Conservation (phyloP, 2,888 invertebrate species). For the Mesochorus sp. region DNA sequence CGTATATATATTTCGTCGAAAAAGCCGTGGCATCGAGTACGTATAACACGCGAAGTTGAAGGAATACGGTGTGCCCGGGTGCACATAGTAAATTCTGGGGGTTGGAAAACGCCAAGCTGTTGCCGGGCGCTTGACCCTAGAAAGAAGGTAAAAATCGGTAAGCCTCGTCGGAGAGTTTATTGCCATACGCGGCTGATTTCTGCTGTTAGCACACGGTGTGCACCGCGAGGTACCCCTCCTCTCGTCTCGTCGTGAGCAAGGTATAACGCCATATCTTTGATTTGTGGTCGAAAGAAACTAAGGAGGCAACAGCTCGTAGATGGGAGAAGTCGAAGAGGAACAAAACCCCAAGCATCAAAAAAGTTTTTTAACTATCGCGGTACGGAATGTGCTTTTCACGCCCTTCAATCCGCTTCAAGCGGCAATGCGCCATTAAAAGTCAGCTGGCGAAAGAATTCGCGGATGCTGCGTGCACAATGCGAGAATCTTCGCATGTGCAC, state of each 20-base stretch:
- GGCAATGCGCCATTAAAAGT: conserved; percentile 50
- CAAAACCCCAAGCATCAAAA: conserved; percentile 44
- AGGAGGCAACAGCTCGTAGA: conserved; percentile 63
- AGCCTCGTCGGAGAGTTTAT: conserved; percentile 38
- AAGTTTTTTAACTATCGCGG: conserved; percentile 70
- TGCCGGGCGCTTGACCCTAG: conserved; percentile 44
- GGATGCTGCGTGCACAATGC: conserved; percentile 21
- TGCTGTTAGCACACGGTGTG: no score
- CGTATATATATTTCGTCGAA: no score
- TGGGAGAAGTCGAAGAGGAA: conserved; percentile 51
- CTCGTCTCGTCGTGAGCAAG: no score
- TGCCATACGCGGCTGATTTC: conserved; percentile 6
- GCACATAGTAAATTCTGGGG: conserved; percentile 20
- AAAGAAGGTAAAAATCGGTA: conserved; percentile 45
- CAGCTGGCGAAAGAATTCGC: conserved; percentile 39
- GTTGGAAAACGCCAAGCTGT: conserved; percentile 36
- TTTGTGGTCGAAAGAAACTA: conserved; percentile 71
- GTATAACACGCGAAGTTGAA: background rate
- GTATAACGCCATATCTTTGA: conserved; percentile 75
- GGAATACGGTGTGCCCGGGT: conserved; percentile 1
- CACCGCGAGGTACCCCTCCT: conserved; percentile 60
- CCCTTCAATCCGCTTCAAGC: conserved; percentile 69
- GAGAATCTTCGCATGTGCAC: conserved; percentile 53
- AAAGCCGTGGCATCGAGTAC: no score
- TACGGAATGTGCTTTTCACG: conserved; percentile 77